Conservation (phyloP, 2,888 invertebrate genomes). For the Drosophila fulvimacula region DNA sequence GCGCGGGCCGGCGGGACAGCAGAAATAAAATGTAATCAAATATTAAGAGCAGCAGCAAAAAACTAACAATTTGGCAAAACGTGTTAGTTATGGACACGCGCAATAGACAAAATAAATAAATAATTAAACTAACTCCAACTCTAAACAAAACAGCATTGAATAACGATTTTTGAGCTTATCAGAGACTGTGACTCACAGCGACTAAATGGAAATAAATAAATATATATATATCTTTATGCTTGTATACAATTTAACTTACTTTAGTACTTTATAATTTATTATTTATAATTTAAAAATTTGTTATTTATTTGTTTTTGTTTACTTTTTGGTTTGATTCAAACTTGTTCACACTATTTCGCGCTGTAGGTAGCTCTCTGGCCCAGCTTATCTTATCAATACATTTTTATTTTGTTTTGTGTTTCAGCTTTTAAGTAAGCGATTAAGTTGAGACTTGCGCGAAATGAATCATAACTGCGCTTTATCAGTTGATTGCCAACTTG, state of each 20-base stretch:
- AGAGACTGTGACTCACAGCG: conserved; percentile 32
- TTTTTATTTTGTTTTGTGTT: conserved; percentile 18
- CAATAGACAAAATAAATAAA: conserved; percentile 6
- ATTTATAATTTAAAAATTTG: background rate
- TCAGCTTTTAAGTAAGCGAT: conserved; percentile 30
- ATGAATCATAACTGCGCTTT: conserved; percentile 39
- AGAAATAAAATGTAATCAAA: background rate
- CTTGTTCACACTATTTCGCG: background rate
- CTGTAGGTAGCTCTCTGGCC: background rate
- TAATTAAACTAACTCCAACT: conserved; percentile 7
- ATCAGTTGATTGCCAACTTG: conserved; percentile 30
- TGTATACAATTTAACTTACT: conserved; percentile 17
- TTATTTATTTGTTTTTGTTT: conserved; percentile 25
- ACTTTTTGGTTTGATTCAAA: conserved; percentile 22
- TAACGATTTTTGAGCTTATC: conserved; percentile 35
- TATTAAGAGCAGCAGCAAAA: conserved; percentile 27
- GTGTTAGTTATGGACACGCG: conserved; percentile 54
- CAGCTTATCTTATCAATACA: conserved; percentile 42
- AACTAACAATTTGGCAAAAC: conserved; percentile 56
- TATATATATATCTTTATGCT: background rate
- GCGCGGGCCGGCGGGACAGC: background rate
- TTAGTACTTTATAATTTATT: background rate
- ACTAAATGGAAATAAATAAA: conserved; percentile 3
- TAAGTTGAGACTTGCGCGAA: conserved; percentile 24
- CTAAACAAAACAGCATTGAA: conserved; percentile 31